Base-by-base conservation (phyloP, 2,888 invertebrate genomes). In the Brachycybe producta region DNA sequence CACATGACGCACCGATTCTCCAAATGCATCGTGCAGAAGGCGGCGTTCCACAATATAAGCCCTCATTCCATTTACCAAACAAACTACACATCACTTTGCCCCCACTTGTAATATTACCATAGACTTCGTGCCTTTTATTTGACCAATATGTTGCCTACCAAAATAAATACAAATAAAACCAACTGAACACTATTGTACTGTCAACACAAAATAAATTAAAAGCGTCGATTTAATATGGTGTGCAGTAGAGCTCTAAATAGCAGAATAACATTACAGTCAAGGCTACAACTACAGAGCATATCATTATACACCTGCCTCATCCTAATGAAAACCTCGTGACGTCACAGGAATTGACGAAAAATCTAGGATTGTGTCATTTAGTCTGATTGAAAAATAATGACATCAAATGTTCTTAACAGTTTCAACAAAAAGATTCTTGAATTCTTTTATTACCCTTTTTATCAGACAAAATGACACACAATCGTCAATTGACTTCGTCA, bases 1-100 rank as follows among this genome's bases (percentile, higher is more conserved):
- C 3, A 2, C 30, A 40, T 5, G 19, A 28, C 56, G 52, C 59
- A 78, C 79, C 84, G 45, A 82, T 82, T 54, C 84, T 68, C 84
- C 85, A 86, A 39, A 85, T 74, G 59, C 82, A 82, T 54, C 77
- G 69, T 1, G 81, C 82, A 51, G 78, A 72, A 52, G 82, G 77
- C 52, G 82, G 75, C 56, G 80, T 77, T 0, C 82, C 82, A 52
- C 79, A 81, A 64, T 80, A 79, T 46, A 86, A 68, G 0, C 81
- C 82, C 62, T 86, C 85, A 49, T 81, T 83, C 85, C 85, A 86
- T 65, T 82, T 80, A 0, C 85, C 85, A 65, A 79, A 78, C 44
- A 86, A 67, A 49, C 76, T 74, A 53, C 75, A 66, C 57, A 78
- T 71, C 8, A 75, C 71, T 60, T 68, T 69, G 1, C 77, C 78